Evolutionary conservation across 64 coral and sea anemone species (phyloP).

Genomic region (Montipora capricornis): DNA sequence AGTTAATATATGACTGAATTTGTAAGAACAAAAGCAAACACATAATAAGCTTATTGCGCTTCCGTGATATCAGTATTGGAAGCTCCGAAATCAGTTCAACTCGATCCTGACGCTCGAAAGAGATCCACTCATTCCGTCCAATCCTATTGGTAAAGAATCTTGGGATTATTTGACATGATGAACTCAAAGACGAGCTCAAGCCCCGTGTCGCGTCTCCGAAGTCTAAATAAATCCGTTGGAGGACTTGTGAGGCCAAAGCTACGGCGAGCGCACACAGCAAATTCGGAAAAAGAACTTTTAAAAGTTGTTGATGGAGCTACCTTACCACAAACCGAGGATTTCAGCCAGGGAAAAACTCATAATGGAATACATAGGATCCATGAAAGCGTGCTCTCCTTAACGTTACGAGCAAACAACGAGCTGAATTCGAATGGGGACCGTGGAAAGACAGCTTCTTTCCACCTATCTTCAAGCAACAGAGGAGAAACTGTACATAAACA

Average conservation of each 20-base stretch:
- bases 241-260: conserved; percentile 27
- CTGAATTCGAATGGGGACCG: neutral
- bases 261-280: conserved; percentile 12
- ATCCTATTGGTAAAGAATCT: neutral
- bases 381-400: conserved; percentile 37
- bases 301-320: neutral
- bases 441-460: neutral
- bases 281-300: conserved; percentile 32
- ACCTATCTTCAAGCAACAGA: conserved; percentile 14
- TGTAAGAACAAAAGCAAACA: neutral
- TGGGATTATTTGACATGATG: conserved; percentile 5
- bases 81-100: neutral
- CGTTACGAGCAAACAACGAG: conserved; percentile 51
- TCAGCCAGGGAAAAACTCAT: neutral
- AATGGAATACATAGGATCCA: neutral
- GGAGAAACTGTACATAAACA: conserved; percentile 39
- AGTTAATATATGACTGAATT: conserved; percentile 23
- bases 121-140: neutral
- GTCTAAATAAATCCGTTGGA: conserved; percentile 25
- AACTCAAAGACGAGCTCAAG: conserved; percentile 3
- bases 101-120: neutral
- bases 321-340: neutral
- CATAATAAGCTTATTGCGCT: conserved; percentile 16
- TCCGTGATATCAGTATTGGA: conserved; percentile 1
- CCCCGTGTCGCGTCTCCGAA: conserved; percentile 4